Percentiles rank a stretch among this genome's conserved stretches.
These are phyloP conservation scores for Asteroscopus sphinx DNA, from an alignment of 2,888 invertebrate genomes.

Conservation along the genomic window DNA sequence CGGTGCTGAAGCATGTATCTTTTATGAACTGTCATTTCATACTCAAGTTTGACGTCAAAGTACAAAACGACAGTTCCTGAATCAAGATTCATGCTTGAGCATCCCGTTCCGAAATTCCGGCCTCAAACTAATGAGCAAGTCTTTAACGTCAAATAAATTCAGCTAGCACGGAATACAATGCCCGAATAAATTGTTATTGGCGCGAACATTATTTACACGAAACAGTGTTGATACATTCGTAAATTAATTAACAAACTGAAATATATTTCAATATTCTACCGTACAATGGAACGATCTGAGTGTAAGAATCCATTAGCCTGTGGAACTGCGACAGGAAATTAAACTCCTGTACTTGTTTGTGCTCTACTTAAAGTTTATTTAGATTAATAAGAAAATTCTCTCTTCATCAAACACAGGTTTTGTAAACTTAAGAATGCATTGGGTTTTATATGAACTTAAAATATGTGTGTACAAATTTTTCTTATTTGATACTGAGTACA, in stretches of 20 bases:
- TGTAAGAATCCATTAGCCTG: slow-evolving; percentile 33
- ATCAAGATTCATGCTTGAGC: no score
- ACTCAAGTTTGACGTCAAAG: no score
- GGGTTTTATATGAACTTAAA: background rate
- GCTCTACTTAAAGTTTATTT: slow-evolving; percentile 17
- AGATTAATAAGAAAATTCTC: slow-evolving; percentile 3
- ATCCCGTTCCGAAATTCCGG: no score
- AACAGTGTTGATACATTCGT: slow-evolving; percentile 10
- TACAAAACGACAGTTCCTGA: no score
- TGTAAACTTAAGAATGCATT: background rate
- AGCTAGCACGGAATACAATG: background rate
- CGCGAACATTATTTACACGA: slow-evolving; percentile 4
- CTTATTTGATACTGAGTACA: no score
- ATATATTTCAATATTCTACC: slow-evolving; percentile 22
- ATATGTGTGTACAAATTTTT: no score
- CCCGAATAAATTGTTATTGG: slow-evolving; percentile 7
- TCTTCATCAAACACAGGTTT: slow-evolving; percentile 2
- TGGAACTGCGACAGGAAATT: slow-evolving; percentile 41
- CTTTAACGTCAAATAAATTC: background rate
- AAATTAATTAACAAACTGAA: slow-evolving; percentile 22
- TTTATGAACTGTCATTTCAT: no score
- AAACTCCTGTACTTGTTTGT: slow-evolving; percentile 31
- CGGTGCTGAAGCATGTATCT: no score
- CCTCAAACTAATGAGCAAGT: background rate
- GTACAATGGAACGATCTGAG: slow-evolving; percentile 20